Percentiles rank a stretch among this genome's conserved stretches.
Conservation (phyloP, 23 tunicate species). For the Halocynthia aurantium region DNA sequence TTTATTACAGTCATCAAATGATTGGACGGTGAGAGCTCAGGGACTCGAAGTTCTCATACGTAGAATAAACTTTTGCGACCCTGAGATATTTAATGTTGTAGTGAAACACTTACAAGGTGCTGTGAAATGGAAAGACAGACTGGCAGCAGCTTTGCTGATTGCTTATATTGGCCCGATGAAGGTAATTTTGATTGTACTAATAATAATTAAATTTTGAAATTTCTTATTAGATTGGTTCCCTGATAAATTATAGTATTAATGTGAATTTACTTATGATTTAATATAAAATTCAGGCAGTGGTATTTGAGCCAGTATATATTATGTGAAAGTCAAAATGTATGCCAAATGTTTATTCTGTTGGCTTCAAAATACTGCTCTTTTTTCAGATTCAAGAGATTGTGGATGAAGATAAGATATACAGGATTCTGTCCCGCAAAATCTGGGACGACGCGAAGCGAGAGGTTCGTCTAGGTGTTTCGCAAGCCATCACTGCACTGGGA, state of each 20-base stretch:
- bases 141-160: conserved; percentile 66
- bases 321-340: too few species aligned
- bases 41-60: conserved; percentile 55
- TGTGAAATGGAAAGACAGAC: conserved; percentile 68
- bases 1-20: conserved; percentile 22
- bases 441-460: conserved; percentile 87
- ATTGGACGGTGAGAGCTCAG: conserved; percentile 66
- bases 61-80: conserved; percentile 38
- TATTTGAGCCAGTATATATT: too few species aligned
- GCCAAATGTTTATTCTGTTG: too few species aligned
- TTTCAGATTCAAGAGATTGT: neutral
- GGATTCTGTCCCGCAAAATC: conserved; percentile 37
- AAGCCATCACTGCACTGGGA: conserved; percentile 77
- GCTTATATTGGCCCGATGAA: conserved; percentile 53
- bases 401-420: conserved; percentile 44
- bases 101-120: conserved; percentile 50
- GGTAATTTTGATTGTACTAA: conserved; percentile 2
- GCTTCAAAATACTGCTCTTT: too few species aligned
- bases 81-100: conserved; percentile 36
- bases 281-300: too few species aligned
- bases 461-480: conserved; percentile 77
- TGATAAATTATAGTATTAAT: too few species aligned
- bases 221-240: too few species aligned
- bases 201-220: too few species aligned
- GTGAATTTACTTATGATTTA: too few species aligned